phyloP scores from a whole-genome alignment of 37 sponge, comb jelly and placozoan species.

The Crambe crambe region DNA sequence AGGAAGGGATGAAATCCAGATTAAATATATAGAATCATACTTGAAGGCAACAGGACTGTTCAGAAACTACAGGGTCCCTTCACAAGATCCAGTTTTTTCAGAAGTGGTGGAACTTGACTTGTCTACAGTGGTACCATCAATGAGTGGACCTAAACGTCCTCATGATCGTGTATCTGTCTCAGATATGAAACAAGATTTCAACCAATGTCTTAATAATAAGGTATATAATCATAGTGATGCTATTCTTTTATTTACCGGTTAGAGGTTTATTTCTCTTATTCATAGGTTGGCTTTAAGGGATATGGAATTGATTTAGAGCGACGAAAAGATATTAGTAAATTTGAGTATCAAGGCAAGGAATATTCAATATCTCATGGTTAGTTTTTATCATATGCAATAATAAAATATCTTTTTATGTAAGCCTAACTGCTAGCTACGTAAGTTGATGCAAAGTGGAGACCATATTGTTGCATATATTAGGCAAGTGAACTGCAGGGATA shows the following conservation, averaged over 20 bases:
- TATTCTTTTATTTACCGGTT: not conserved
- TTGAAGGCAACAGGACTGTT: slow-evolving; percentile 67
- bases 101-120: slow-evolving; percentile 81
- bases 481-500: no score
- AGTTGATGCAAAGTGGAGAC: no score
- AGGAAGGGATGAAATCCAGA: slow-evolving; percentile 45
- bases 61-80: slow-evolving; percentile 58
- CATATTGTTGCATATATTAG: no score
- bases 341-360: slow-evolving; percentile 66
- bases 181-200: slow-evolving; percentile 89
- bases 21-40: slow-evolving; percentile 64
- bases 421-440: no score
- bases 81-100: slow-evolving; percentile 73
- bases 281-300: slow-evolving; percentile 90
- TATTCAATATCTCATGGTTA: slow-evolving; percentile 79
- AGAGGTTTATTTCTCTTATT: not conserved
- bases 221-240: slow-evolving; percentile 9
- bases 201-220: slow-evolving; percentile 78
- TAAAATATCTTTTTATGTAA: no score
- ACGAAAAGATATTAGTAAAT: slow-evolving; percentile 40
- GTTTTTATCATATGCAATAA: not conserved
- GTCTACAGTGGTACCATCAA: slow-evolving; percentile 70
- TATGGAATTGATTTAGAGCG: slow-evolving; percentile 52
- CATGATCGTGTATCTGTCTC: slow-evolving; percentile 84
- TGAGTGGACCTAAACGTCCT: slow-evolving; percentile 93